Percentiles rank a stretch among this genome's conserved stretches.
phyloP scores from a whole-genome alignment of 2,113 vertebrate genomes.

The Panurus biarmicus region DNA sequence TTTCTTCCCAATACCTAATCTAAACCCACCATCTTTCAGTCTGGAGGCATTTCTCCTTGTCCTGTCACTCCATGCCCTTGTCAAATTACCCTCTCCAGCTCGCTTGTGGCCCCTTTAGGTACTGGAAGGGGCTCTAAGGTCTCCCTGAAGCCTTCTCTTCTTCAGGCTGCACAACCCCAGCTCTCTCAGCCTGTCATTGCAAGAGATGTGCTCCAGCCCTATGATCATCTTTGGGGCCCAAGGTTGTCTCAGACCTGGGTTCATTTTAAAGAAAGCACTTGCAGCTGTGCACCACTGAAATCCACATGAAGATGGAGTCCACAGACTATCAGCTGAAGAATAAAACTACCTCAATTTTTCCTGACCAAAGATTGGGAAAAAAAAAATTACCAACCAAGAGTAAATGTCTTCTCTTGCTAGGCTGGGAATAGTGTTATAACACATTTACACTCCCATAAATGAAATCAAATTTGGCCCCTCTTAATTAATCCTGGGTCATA shows the following conservation, averaged over 20 bases:
- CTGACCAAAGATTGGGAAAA: neutral
- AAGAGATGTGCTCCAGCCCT: neutral
- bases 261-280: neutral
- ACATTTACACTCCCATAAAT: neutral
- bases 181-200: neutral
- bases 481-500: constrained; percentile 29
- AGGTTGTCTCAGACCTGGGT: neutral
- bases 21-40: neutral
- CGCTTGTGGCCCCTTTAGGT: neutral
- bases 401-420: neutral
- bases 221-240: neutral
- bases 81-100: neutral
- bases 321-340: neutral
- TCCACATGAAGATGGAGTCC: neutral
- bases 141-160: neutral
- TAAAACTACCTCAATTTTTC: neutral
- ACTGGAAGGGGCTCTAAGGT: neutral
- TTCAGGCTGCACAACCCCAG: neutral
- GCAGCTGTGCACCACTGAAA: neutral
- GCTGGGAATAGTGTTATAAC: neutral
- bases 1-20: neutral
- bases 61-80: neutral
- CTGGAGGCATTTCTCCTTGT: neutral
- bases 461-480: constrained; percentile 21
- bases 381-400: neutral